phyloP scores from a whole-genome alignment of 2,113 vertebrate species.

The Phylloscopus trochilus region DNA sequence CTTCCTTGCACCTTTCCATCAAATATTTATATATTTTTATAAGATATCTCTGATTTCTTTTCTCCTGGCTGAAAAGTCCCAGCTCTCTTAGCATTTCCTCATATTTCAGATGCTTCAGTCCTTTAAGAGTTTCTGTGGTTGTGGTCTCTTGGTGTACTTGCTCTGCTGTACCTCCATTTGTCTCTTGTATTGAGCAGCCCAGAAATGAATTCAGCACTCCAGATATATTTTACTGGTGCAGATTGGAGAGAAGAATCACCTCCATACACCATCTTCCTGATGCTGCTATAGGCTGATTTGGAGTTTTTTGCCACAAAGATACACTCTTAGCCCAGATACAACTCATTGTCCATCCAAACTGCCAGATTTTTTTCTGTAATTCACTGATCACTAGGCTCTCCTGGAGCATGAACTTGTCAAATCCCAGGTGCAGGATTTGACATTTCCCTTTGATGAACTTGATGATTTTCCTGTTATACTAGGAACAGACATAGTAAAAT shows the following conservation, averaged over 20 bases:
- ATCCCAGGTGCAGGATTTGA: neutral
- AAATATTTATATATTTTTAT: neutral
- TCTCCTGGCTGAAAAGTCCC: neutral
- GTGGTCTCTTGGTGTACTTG: neutral
- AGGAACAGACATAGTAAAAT: neutral
- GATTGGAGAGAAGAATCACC: neutral
- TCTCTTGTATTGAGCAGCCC: neutral
- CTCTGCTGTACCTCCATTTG: neutral
- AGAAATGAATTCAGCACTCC: neutral
- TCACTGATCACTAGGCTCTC: neutral
- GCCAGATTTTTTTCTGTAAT: neutral
- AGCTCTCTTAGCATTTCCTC: neutral
- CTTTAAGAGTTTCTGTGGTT: neutral
- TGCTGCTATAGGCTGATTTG: neutral
- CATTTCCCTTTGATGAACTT: neutral
- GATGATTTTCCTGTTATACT: neutral
- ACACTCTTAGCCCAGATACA: neutral
- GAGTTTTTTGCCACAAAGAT: neutral
- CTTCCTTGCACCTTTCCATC: neutral
- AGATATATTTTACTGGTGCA: neutral
- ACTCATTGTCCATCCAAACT: neutral
- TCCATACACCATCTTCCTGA: neutral
- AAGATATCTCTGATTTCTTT: neutral
- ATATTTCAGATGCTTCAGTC: neutral
- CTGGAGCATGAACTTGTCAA: neutral